Evolutionary conservation across 2,797 vertebrate species (phyloP).

Genomic region (Megalops cyprinoides): DNA sequence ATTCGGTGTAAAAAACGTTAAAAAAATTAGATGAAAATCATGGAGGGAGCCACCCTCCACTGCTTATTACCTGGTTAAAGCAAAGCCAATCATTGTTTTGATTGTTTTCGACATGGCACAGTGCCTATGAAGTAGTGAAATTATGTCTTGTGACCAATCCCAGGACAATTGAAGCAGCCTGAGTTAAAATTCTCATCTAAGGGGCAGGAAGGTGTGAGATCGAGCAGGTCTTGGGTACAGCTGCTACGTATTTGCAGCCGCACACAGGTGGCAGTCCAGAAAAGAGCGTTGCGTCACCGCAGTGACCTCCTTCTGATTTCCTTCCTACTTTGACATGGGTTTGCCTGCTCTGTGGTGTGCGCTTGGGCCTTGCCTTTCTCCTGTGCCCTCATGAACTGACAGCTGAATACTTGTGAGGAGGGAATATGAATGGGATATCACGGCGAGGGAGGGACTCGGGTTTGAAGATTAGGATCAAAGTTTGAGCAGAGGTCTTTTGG

Average conservation of each 20-base stretch:
- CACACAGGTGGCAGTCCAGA: conserved; percentile 7
- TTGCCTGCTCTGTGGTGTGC: neutral
- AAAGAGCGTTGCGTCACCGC: neutral
- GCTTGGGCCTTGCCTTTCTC: neutral
- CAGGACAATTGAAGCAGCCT: neutral
- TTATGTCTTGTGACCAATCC: neutral
- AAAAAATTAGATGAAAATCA: neutral
- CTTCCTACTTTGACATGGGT: conserved; percentile 15
- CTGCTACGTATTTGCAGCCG: neutral
- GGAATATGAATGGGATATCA: neutral
- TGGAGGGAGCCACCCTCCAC: neutral
- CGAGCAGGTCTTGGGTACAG: neutral
- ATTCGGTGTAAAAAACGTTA: neutral
- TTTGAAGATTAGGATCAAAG: neutral
- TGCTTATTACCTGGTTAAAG: neutral
- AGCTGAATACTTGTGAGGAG: neutral
- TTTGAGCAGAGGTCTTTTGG: neutral
- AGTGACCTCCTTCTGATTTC: conserved; percentile 6
- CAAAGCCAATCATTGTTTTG: neutral
- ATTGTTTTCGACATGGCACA: conserved; percentile 8
- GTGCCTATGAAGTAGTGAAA: neutral
- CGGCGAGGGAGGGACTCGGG: neutral
- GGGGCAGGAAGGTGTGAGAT: neutral
- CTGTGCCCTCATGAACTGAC: neutral
- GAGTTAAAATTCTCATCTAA: neutral